Conservation (phyloP, 2,113 vertebrate species). For the Panthera uncia region DNA sequence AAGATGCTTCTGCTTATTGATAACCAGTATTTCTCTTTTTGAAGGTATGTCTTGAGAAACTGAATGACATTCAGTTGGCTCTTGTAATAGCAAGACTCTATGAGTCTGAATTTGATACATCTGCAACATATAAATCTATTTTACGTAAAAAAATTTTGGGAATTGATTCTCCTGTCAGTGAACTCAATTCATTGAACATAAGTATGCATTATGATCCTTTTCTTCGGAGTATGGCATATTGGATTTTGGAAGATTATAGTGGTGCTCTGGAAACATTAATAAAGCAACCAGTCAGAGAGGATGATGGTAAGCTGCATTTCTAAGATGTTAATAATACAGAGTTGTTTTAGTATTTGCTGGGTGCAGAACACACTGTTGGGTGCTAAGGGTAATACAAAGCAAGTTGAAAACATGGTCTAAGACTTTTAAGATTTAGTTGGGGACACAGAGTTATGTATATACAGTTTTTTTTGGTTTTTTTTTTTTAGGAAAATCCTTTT, state of each 20-base stretch:
- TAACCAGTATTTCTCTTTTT: constrained; percentile 54
- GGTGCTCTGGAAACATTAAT: constrained; percentile 94
- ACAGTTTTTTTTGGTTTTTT: background rate
- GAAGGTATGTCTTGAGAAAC: constrained; percentile 96
- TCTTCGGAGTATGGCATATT: constrained; percentile 96
- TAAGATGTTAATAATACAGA: background rate
- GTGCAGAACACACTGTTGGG: background rate
- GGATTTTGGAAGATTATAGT: constrained; percentile 97
- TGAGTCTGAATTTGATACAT: constrained; percentile 95
- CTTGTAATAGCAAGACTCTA: constrained; percentile 96
- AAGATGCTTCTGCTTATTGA: constrained; percentile 11
- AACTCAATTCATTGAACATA: constrained; percentile 81
- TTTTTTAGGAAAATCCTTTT: background rate
- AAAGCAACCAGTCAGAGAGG: constrained; percentile 84
- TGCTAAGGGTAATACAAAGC: background rate
- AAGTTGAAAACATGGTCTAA: background rate
- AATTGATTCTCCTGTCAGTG: constrained; percentile 84
- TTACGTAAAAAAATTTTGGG: constrained; percentile 93
- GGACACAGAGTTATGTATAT: background rate
- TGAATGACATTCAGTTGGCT: constrained; percentile 96
- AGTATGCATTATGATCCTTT: constrained; percentile 91
- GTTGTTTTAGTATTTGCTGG: background rate
- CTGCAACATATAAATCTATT: constrained; percentile 93
- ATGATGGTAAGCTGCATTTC: constrained; percentile 79
- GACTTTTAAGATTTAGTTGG: constrained; percentile 4